Evolutionary conservation across 2,797 vertebrate species (phyloP).

Genomic region (Ficedula albicollis): DNA sequence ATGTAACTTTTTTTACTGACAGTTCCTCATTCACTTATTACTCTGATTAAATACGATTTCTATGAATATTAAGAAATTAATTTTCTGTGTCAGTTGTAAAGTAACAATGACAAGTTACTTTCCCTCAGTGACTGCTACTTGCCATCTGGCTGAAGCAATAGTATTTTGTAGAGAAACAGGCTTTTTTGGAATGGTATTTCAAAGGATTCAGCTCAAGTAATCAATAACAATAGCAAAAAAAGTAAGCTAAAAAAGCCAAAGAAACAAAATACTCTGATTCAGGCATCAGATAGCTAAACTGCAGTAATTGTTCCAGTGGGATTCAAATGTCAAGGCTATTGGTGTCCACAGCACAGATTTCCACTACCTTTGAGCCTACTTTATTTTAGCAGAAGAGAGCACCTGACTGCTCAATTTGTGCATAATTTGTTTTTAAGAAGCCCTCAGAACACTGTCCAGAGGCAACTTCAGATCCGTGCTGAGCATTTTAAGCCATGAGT

Average conservation of each 20-base stretch:
- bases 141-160: not conserved
- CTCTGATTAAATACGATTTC: not conserved
- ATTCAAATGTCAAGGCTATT: not conserved
- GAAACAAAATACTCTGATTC: slow-evolving; percentile 4
- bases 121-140: slow-evolving; percentile 12
- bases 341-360: not conserved
- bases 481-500: not conserved
- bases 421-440: not conserved
- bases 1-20: accelerated
- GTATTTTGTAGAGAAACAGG: not conserved
- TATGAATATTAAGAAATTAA: not conserved
- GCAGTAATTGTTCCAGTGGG: not conserved
- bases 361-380: not conserved
- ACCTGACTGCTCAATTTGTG: not conserved
- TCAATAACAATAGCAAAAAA: not conserved
- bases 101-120: not conserved
- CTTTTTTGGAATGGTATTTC: not conserved
- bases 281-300: not conserved
- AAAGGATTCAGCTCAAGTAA: slow-evolving; percentile 21
- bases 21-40: not conserved
- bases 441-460: not conserved
- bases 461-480: not conserved
- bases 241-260: not conserved
- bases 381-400: not conserved
- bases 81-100: slow-evolving; percentile 29